Conservation (phyloP, 2,888 invertebrate genomes). For the Agriopis aurantiaria region DNA sequence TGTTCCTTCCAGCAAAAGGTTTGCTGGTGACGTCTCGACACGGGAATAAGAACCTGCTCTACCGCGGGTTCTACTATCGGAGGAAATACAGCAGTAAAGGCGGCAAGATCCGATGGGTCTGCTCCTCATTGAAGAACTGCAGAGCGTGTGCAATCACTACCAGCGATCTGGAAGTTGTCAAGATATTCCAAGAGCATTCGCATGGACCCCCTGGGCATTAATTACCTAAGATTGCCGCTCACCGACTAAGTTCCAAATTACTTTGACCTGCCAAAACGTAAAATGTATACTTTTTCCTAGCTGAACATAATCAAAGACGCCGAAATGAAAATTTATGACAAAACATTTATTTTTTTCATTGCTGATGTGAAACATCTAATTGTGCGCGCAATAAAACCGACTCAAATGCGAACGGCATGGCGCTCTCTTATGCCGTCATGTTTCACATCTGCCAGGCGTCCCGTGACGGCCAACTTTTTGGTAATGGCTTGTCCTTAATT, state of each 20-base stretch:
- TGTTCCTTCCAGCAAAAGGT: slow-evolving; percentile 48
- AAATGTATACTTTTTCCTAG: too few relatives aligned
- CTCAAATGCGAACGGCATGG: too few relatives aligned
- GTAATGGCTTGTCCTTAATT: too few relatives aligned
- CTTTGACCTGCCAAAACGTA: too few relatives aligned
- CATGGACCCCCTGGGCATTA: slow-evolving; percentile 35
- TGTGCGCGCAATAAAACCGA: too few relatives aligned
- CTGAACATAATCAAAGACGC: too few relatives aligned
- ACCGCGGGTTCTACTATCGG: slow-evolving; percentile 58
- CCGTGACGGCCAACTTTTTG: too few relatives aligned
- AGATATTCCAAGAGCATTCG: slow-evolving; percentile 44
- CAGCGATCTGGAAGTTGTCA: slow-evolving; percentile 44
- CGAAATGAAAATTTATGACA: too few relatives aligned
- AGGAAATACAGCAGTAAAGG: slow-evolving; percentile 56
- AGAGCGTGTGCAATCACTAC: slow-evolving; percentile 59
- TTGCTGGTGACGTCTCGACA: slow-evolving; percentile 57
- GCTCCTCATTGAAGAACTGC: slow-evolving; percentile 62
- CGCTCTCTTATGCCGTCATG: too few relatives aligned
- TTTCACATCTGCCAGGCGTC: too few relatives aligned
- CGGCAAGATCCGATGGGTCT: slow-evolving; percentile 58
- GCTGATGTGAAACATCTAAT: too few relatives aligned
- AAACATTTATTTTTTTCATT: too few relatives aligned
- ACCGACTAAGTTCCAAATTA: neutral
- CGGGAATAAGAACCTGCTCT: slow-evolving; percentile 60
- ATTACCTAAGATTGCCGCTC: neutral